Evolutionary conservation across 1,140 invertebrate genomes (phyloP), one percentile per base, ranked within the genome.

Genomic region (Portunus trituberculatus): DNA sequence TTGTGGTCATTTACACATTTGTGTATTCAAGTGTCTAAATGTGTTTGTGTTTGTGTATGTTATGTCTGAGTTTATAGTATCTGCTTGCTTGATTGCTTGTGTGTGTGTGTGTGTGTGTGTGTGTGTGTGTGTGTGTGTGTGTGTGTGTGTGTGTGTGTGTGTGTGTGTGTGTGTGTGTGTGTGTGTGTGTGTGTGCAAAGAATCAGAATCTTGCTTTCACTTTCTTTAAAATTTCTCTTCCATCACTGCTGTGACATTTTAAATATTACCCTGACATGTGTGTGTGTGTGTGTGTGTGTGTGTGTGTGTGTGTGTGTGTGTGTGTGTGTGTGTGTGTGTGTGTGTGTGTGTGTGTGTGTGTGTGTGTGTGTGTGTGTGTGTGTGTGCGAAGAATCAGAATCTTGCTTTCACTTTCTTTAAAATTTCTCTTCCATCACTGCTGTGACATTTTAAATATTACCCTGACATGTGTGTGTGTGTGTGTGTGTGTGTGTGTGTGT

Each of bases 51-150:
- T 83, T 29, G 29, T 83, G 25, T 83, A n/a, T 83, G 29, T n/a
- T 32, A 10, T 88, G 31, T n/a, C 86, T 88, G 76, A 2, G 20
- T 25, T 25, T 28, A 4, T 20, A 4, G 1, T 82, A 7, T 82
- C 20, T 82, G 76, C 28, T 12, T 76, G 67, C 28, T 4, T 82
- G 76, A 1, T 20, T 82, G 76, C 28, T 20, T 82, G 76, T 82
- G 76, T 83, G 76, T 83, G 76, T 83, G 76, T 83, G 76, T 83
- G 76, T 83, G 76, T 83, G 76, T 83, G 76, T 83, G 76, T 83
- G 76, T 83, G 76, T 83, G 76, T 83, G 76, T 10, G 76, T 83
- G 76, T 83, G 76, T 83, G 76, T 83, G 76, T 83, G 76, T 83
- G 76, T 83, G 76, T 83, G 76, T 83, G 76, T 83, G 76, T 10